phyloP scores from a whole-genome alignment of 2,797 vertebrate genomes.

The Hypotaenidia okinawae region DNA sequence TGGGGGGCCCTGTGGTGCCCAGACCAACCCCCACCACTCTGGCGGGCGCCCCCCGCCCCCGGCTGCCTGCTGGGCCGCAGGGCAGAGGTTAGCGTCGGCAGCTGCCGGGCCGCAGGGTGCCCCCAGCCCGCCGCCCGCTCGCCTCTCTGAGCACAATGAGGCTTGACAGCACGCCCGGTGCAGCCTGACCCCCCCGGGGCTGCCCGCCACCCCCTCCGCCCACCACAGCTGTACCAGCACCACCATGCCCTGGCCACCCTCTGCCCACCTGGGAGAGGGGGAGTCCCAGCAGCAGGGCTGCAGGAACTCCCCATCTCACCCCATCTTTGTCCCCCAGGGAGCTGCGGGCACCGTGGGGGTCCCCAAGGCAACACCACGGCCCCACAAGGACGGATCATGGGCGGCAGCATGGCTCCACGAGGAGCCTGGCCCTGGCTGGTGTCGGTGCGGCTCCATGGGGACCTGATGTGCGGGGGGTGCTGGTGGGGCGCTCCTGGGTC shows the following conservation, averaged over 20 bases:
- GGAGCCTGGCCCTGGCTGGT: constrained; percentile 97
- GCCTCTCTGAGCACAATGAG: constrained; percentile 55
- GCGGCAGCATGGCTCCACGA: constrained; percentile 83
- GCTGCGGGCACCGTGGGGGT: constrained; percentile 82
- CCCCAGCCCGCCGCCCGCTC: constrained; percentile 36
- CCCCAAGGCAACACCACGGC: constrained; percentile 76
- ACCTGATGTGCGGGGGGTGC: constrained; percentile 91
- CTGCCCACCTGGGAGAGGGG: background rate
- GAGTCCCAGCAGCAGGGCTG: background rate
- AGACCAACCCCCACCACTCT: background rate
- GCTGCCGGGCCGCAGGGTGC: constrained; percentile 39
- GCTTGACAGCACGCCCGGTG: constrained; percentile 46
- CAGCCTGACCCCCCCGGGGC: background rate
- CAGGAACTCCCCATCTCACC: fast-evolving
- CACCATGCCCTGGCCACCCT: background rate
- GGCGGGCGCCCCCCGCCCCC: background rate
- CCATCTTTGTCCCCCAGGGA: constrained; percentile 27
- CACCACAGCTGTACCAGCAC: background rate
- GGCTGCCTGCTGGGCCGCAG: constrained; percentile 21
- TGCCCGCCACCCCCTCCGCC: background rate
- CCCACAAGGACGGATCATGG: constrained; percentile 87
- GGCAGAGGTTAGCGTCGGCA: constrained; percentile 68
- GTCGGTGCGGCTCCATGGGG: constrained; percentile 87
- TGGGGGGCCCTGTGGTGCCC: background rate
- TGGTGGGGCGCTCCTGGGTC: constrained; percentile 91